Evolutionary conservation across 2,113 vertebrate genomes (phyloP).

Genomic region (Protobothrops flavoviridis): DNA sequence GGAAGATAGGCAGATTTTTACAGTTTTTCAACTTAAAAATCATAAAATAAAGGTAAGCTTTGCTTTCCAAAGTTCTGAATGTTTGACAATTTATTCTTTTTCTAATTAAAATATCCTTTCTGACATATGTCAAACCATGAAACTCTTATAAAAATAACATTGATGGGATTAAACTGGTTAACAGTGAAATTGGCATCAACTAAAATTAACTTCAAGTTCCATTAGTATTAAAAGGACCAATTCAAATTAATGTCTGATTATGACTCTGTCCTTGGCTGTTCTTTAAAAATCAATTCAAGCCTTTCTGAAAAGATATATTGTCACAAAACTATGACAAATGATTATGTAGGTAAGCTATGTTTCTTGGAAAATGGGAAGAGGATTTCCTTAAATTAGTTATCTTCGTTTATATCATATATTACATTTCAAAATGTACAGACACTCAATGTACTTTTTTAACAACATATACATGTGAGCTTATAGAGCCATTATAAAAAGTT

Average conservation of each 20-base stretch:
- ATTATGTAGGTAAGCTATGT: slow-evolving; percentile 63
- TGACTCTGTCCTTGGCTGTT: slow-evolving; percentile 59
- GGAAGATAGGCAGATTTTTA: slow-evolving; percentile 41
- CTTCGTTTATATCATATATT: slow-evolving; percentile 76
- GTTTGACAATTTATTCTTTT: slow-evolving; percentile 59
- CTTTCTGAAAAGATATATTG: slow-evolving; percentile 69
- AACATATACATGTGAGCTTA: slow-evolving; percentile 75
- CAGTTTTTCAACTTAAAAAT: slow-evolving; percentile 65
- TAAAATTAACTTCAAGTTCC: slow-evolving; percentile 64
- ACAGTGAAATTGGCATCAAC: slow-evolving; percentile 20
- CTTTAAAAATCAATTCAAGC: slow-evolving; percentile 69
- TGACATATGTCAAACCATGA: slow-evolving; percentile 65
- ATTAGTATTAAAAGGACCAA: slow-evolving; percentile 42
- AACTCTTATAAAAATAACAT: slow-evolving; percentile 67
- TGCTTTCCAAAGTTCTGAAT: slow-evolving; percentile 60
- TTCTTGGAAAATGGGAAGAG: slow-evolving; percentile 32
- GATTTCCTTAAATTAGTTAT: slow-evolving; percentile 75
- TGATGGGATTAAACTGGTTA: slow-evolving; percentile 48
- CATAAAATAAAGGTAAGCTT: slow-evolving; percentile 63
- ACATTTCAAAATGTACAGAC: slow-evolving; percentile 83
- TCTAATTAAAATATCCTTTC: slow-evolving; percentile 62
- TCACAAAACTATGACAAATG: slow-evolving; percentile 72
- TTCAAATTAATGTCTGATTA: slow-evolving; percentile 53
- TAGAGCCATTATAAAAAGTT: slow-evolving; percentile 74
- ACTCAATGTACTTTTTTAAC: slow-evolving; percentile 72